These are phyloP conservation scores for Dasyprocta punctata DNA, from an alignment of 2,113 vertebrate genomes.

Conservation along the genomic window DNA sequence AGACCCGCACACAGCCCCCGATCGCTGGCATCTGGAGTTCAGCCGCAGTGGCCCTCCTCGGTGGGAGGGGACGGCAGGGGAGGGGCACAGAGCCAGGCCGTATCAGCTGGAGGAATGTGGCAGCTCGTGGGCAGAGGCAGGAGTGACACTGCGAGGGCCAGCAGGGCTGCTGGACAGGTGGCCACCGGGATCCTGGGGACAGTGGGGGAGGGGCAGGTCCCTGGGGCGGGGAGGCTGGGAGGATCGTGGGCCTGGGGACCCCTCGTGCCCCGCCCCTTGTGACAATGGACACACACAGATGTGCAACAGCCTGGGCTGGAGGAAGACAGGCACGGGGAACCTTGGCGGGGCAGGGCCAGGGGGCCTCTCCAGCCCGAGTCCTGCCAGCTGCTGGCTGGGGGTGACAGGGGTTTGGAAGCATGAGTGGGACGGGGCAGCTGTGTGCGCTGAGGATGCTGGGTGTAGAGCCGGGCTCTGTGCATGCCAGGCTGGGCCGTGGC, in stretches of 20 bases:
- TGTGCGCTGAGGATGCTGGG: too few relatives aligned
- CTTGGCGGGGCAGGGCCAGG: not conserved
- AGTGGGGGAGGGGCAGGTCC: rapidly evolving
- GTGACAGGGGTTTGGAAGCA: not conserved
- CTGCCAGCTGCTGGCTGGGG: not conserved
- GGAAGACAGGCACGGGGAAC: not conserved
- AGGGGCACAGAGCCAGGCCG: not conserved
- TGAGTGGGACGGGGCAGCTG: not conserved
- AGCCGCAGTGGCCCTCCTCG: too few relatives aligned
- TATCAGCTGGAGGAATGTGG: rapidly evolving
- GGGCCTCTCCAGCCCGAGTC: not conserved
- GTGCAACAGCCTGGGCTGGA: not conserved
- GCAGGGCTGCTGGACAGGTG: not conserved
- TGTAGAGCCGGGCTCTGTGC: too few relatives aligned
- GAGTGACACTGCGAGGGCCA: not conserved
- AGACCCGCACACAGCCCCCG: not conserved
- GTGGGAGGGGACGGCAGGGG: not conserved
- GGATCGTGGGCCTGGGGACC: not conserved
- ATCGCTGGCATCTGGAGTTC: not conserved
- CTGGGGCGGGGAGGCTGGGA: not conserved
- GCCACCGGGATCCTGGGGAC: not conserved
- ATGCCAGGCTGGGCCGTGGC: not conserved
- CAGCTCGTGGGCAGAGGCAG: not conserved
- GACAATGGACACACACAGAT: not conserved
- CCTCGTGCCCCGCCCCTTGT: not conserved